A percentile compares a stretch with the other conserved stretches of the same genome.
These are phyloP conservation scores for Thryonomys swinderianus DNA, from an alignment of 2,113 vertebrate genomes.

Conservation along the genomic window DNA sequence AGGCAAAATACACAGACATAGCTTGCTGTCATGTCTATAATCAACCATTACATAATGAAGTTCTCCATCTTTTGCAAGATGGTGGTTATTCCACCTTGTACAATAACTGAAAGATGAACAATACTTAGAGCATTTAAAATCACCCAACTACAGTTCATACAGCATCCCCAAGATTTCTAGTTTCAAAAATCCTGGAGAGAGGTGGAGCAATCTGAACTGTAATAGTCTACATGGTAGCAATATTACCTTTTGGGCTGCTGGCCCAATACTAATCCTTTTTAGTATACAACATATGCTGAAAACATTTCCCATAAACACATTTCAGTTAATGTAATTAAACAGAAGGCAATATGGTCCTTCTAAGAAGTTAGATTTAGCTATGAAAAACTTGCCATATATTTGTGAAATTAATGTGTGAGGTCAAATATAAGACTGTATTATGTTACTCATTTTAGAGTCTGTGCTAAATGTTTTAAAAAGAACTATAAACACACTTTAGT, in stretches of 20 bases:
- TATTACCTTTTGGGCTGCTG: constrained; percentile 75
- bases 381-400: constrained; percentile 64
- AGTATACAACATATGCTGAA: constrained; percentile 79
- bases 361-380: constrained; percentile 63
- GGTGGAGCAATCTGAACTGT: constrained; percentile 58
- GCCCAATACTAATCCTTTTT: constrained; percentile 74
- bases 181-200: constrained; percentile 75
- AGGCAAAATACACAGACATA: constrained; percentile 15
- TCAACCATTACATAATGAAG: constrained; percentile 23
- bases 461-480: constrained; percentile 34
- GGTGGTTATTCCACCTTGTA: constrained; percentile 13
- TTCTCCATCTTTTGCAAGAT: constrained; percentile 30
- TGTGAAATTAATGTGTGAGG: constrained; percentile 49
- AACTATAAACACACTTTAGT: constrained; percentile 23
- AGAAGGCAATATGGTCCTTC: constrained; percentile 75
- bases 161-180: constrained; percentile 72
- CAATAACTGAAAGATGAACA: constrained; percentile 9
- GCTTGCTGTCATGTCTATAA: constrained; percentile 31
- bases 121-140: constrained; percentile 13
- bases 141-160: constrained; percentile 51
- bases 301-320: constrained; percentile 77
- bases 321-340: constrained; percentile 79
- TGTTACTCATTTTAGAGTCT: constrained; percentile 43
- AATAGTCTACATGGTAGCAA: constrained; percentile 79
- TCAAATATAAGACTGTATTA: not conserved